Percentiles rank a stretch among this genome's conserved stretches.
Evolutionary conservation across 2,888 invertebrate species (phyloP).

Genomic region (Caenorhabditis sp.): DNA sequence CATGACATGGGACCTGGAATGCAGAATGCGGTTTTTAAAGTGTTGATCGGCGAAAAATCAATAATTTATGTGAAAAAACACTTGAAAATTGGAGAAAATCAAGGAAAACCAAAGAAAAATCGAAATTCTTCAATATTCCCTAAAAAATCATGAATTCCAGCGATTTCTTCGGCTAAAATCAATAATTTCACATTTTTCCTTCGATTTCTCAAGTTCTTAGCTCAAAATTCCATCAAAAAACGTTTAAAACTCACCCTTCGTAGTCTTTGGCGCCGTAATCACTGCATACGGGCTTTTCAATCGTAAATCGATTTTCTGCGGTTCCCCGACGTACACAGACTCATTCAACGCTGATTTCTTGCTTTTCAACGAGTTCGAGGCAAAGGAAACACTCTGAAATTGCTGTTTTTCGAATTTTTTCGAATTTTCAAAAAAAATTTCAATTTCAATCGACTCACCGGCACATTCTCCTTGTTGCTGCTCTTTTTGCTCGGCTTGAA

Average conservation of each 20-base stretch:
- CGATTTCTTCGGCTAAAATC: too few relatives aligned
- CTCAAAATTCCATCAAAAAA: too few relatives aligned
- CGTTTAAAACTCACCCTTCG: conserved; percentile 55
- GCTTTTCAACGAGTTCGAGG: conserved; percentile 44
- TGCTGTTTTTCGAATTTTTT: background rate
- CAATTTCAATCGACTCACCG: conserved; percentile 35
- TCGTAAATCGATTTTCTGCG: conserved; percentile 43
- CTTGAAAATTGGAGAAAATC: too few relatives aligned
- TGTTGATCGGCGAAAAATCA: conserved; percentile 4
- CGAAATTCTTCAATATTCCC: too few relatives aligned
- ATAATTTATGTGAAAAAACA: conserved; percentile 9
- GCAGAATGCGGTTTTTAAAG: too few relatives aligned
- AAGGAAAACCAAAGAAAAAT: too few relatives aligned
- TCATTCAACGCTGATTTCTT: conserved; percentile 47
- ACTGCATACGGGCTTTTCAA: conserved; percentile 71
- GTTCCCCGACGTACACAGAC: conserved; percentile 43
- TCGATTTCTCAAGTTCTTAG: too few relatives aligned
- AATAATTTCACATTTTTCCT: too few relatives aligned
- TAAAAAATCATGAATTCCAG: too few relatives aligned
- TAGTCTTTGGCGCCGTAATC: conserved; percentile 67
- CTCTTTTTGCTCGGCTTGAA: conserved; percentile 66
- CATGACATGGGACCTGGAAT: conserved; percentile 68
- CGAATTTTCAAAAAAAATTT: background rate
- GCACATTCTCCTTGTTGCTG: conserved; percentile 70
- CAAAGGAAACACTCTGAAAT: conserved; percentile 57